Evolutionary conservation across 2,797 vertebrate species (phyloP), one percentile per base, ranked within the genome.

Genomic region (Sebastes trivittatus): DNA sequence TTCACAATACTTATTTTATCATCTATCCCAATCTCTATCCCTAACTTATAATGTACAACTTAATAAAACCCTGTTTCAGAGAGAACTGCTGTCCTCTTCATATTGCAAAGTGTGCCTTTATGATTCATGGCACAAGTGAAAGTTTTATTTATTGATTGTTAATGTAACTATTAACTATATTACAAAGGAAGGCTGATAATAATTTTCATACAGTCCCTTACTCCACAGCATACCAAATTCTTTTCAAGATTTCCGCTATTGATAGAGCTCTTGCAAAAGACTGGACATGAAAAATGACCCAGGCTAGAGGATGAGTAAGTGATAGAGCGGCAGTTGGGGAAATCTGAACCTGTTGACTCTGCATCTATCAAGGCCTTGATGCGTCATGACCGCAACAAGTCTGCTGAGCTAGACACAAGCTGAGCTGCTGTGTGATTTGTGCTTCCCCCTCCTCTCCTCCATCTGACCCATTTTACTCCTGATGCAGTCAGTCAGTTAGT

Each of bases 311-410:
- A 77, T 22, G 63, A 82, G 86, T 87, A 90, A 88, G 75, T 64
- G 72, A 52, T 29, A n/a, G 18, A 69, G 32, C 29, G 7, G 1
- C 11, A 25, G 54, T 11, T 62, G 56, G 42, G 42, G 23, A 80
- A 77, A 59, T 68, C 8, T 82, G 83, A 91, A 89, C 77, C 73
- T 76, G 85, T 78, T 89, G 87, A 91, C 83, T 72, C 61, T 3
- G 81, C 66, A 42, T 49, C 54, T 49, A n/a, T 34, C 64, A 8
- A 6, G 32, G 23, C 73, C 61, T 68, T 2, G 22, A 72, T 63
- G 73, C 16, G 8, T 83, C 80, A 25, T 23, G 60, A 77, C 72
- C 60, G 36, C 62, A 38, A 64, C 63, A 27, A 16, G 66, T 86
- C 71, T 77, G 75, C 70, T 77, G 75, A 91, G 71, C 49, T 16